Percentiles rank a stretch among this genome's conserved stretches.
Evolutionary conservation across 2,113 vertebrate genomes (phyloP).

Genomic region (Trachemys scripta): DNA sequence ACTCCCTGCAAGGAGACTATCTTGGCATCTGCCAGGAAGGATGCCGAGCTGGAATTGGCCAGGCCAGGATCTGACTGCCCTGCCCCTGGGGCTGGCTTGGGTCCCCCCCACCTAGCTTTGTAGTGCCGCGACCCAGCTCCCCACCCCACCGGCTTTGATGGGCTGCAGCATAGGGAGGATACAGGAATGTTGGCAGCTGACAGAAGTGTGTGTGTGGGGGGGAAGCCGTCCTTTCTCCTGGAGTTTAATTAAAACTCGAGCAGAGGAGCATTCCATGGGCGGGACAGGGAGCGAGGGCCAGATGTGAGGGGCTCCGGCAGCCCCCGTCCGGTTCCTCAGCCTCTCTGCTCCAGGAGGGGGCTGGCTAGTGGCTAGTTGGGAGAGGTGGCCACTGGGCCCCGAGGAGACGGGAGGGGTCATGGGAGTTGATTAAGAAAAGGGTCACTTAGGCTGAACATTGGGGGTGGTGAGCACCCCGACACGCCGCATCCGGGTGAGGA

Average conservation of each 20-base stretch:
- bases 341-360: neutral
- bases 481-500: neutral
- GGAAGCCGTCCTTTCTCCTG: neutral
- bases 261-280: neutral
- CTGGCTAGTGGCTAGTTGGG: neutral
- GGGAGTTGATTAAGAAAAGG: neutral
- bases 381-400: neutral
- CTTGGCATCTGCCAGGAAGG: neutral
- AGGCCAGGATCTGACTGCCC: neutral
- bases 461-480: neutral
- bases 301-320: neutral
- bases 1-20: neutral
- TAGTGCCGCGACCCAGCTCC: neutral
- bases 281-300: neutral
- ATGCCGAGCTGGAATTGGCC: neutral
- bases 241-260: conserved; percentile 24
- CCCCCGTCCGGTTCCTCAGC: neutral
- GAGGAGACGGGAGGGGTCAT: neutral
- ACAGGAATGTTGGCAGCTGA: neutral
- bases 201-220: neutral
- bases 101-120: neutral
- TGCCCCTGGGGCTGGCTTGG: neutral
- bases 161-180: neutral
- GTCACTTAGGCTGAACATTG: neutral
- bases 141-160: neutral